Conservation (phyloP, 2,888 invertebrate genomes). For the Agrenia bidenticulata region DNA sequence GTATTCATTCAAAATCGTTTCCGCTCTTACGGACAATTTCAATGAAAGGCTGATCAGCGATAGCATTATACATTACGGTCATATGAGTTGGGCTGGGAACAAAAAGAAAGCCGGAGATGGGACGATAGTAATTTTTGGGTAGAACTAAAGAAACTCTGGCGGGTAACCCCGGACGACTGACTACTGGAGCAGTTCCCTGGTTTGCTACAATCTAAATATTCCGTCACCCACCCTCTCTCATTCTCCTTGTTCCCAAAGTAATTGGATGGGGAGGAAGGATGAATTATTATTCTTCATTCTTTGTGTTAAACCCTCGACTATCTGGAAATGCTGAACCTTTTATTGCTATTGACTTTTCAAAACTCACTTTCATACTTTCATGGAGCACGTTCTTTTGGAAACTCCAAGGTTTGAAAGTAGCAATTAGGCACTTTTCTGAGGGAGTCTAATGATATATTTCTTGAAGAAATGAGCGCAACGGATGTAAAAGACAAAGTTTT, state of each 20-base stretch:
- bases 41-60: slow-evolving; percentile 19
- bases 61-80: neutral
- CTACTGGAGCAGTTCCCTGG: slow-evolving; percentile 1
- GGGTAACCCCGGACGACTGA: slow-evolving; percentile 10
- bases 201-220: slow-evolving; percentile 8
- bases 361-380: neutral
- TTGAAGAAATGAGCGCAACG: too few species aligned
- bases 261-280: slow-evolving; percentile 22
- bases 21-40: slow-evolving; percentile 16
- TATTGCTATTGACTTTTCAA: neutral
- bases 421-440: too few species aligned
- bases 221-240: slow-evolving; percentile 15
- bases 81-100: neutral
- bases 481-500: neutral
- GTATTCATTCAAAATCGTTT: slow-evolving; percentile 18
- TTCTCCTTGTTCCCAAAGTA: slow-evolving; percentile 18
- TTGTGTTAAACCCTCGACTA: slow-evolving; percentile 11
- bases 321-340: too few species aligned
- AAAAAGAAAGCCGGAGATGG: slow-evolving; percentile 10
- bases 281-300: slow-evolving; percentile 19
- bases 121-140: slow-evolving; percentile 16
- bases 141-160: neutral
- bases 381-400: neutral
- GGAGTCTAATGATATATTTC: too few species aligned
- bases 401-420: too few species aligned